A percentile compares a stretch with the other conserved stretches of the same genome.
Conservation (phyloP, 2,113 vertebrate species). For the Oncorhynchus tshawytscha region DNA sequence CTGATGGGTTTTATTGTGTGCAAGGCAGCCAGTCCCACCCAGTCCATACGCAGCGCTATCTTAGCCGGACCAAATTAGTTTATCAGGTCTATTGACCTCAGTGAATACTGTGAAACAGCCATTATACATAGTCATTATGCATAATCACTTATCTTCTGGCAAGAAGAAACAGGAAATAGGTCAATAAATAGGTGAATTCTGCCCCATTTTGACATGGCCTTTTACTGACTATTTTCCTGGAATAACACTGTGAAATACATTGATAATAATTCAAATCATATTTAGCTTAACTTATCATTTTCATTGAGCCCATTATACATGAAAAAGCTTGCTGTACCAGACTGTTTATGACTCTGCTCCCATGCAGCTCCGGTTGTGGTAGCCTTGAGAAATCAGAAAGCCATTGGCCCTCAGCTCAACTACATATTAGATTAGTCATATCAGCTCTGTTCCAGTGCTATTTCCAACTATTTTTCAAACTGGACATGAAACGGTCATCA, state of each 20-base stretch:
- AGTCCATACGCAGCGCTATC: neutral
- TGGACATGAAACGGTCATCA: neutral
- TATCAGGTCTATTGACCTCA: neutral
- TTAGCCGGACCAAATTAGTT: neutral
- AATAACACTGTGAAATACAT: too few relatives aligned
- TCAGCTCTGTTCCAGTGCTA: neutral
- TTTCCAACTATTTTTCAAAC: neutral
- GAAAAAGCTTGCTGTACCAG: neutral
- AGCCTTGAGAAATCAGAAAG: neutral
- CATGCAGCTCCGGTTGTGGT: neutral
- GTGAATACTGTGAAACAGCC: neutral
- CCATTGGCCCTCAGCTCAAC: neutral
- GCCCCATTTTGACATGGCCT: too few relatives aligned
- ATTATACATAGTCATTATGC: too few relatives aligned
- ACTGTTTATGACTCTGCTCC: neutral
- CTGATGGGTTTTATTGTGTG: neutral
- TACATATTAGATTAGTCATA: neutral
- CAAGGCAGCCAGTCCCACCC: neutral
- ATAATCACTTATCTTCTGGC: too few relatives aligned
- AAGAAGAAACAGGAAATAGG: too few relatives aligned
- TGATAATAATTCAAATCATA: too few relatives aligned
- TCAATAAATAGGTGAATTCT: too few relatives aligned
- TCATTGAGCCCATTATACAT: too few relatives aligned
- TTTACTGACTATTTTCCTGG: too few relatives aligned
- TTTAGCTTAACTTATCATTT: too few relatives aligned